These are phyloP conservation scores for Canis aureus DNA, from an alignment of 2,113 vertebrate species.

Conservation along the genomic window DNA sequence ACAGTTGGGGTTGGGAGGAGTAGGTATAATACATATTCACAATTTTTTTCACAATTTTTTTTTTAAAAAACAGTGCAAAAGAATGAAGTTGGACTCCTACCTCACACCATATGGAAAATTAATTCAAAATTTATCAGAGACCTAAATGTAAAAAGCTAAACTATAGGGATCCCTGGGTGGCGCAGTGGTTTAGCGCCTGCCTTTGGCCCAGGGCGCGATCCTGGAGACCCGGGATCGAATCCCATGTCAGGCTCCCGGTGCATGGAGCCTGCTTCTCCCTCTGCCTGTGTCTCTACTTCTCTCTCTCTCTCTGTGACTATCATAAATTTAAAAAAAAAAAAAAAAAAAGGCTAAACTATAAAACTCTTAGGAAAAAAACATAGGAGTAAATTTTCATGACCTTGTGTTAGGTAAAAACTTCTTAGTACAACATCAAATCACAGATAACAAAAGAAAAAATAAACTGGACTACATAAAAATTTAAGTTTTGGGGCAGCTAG, in stretches of 20 bases:
- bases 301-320: too few species aligned
- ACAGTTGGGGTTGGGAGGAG: background rate
- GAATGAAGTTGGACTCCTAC: background rate
- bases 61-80: background rate
- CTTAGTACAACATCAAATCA: background rate
- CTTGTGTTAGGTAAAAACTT: background rate
- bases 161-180: too few species aligned
- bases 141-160: conserved; percentile 11
- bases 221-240: too few species aligned
- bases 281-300: too few species aligned
- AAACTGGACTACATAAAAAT: background rate
- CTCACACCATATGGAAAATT: background rate
- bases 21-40: background rate
- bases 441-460: background rate
- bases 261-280: too few species aligned
- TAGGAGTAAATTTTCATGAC: background rate
- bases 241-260: too few species aligned
- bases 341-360: conserved; percentile 23
- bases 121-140: conserved; percentile 2
- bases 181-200: too few species aligned
- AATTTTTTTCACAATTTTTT: background rate
- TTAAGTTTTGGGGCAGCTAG: too few species aligned
- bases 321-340: too few species aligned
- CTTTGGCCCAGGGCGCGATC: too few species aligned
- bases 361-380: conserved; percentile 20